Base-by-base conservation (phyloP, 2,888 invertebrate species). In the Copidosoma aretas region DNA sequence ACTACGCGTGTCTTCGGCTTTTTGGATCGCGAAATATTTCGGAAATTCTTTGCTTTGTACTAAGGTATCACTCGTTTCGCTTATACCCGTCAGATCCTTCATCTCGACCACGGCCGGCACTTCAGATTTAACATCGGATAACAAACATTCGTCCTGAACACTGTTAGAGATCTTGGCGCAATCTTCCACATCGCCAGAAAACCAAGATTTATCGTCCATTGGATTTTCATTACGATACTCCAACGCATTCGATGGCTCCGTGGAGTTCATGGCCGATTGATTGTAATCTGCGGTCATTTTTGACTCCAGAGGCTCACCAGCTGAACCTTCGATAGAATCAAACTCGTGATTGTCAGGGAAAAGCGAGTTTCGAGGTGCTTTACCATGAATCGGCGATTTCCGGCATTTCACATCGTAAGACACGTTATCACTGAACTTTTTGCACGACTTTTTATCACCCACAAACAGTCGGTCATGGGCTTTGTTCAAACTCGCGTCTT, bases 1-100 rank as follows among this genome's bases (percentile, higher is more conserved):
- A 67, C 77, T 80, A 25, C 77, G 72, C 51, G 73, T 78, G 67
- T 82, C 81, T 60, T 80, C 80, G 5, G 80, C 76, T 66, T 76
- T 78, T 56, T 73, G 67, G 21, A 70, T 68, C 60, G 70, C 63
- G 57, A 73, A 68, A 21, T 66, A 58, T 41, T 77, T 71, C 24
- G 68, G 72, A 64, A 64, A 70, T 24, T 75, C 70, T 41, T 66
- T 70, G 39, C 68, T 65, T 32, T 66, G 54, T 58, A 70, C 25
- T 46, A 60, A 19, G 59, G 25, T 59, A 61, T 70, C 64, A 64
- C 39, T 65, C n/a, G 15, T 52, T 62, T 71, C 25, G 57, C 32
- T 63, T 67, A 64, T 21, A 60, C 54, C 54, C 59, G 41, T 69
- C 65, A 10, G 39, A n/a, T n/a, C n/a, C n/a, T n/a, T n/a, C n/a